Base-by-base conservation (phyloP, 2,888 invertebrate species). In the Zaprionus bogoriensis region DNA sequence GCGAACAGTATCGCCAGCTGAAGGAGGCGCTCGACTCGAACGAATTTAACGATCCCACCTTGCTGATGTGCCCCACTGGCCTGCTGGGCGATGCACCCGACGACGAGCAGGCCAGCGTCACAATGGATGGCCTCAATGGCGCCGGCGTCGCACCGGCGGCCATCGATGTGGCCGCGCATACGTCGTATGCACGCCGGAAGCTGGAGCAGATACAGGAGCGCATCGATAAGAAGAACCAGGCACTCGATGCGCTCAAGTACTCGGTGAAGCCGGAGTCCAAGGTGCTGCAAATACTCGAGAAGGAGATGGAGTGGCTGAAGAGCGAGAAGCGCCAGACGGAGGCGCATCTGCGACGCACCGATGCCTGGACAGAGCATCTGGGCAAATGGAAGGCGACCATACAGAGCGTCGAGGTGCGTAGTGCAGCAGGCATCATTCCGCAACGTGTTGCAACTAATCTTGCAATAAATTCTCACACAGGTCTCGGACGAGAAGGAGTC, bases 311-410 rank as follows among this genome's bases (percentile, higher is more conserved):
- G 83, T 94, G 95, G 91, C 91, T 98, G 50, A 95, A 95, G 68
- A 94, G 94, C 2, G 97, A 97, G 87, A 95, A 95, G 87, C 92
- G 95, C 69, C 94, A 96, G 73, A 91, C 97, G 36, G 97, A 97
- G 89, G 95, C 96, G 0, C 97, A 98, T 91, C 92, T 97, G 51
- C 93, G 94, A 12, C 92, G 97, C 36, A 97, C 97, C 0, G 96
- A 97, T 91, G 94, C 95, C 46, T 98, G 98, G 98, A 95, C 96
- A 0, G 96, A 97, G 77, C 96, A 97, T 89, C 92, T 97, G 73
- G 97, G 97, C 19, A 93, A 93, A 71, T 98, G 98, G 98, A 93
- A 95, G 62, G 97, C 97, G 4, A 94, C 94, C 38, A 95, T 97
- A 20, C 95, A 96, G 89, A 95, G 95, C 87, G 95, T 95, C 5